Evolutionary conservation across 2,888 invertebrate genomes (phyloP), one percentile per base, ranked within the genome.

Genomic region (Buathra laborator): DNA sequence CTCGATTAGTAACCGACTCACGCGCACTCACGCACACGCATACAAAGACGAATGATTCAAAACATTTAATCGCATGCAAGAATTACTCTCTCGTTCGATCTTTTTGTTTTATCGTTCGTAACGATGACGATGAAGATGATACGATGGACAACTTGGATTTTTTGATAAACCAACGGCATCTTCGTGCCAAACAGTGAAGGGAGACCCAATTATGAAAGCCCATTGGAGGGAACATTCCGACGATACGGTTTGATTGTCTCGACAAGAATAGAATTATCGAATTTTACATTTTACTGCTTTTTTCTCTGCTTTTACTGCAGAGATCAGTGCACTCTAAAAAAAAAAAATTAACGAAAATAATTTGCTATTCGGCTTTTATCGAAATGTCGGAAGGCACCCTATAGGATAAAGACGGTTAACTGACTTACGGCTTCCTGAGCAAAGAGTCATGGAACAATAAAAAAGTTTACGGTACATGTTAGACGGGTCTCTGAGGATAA

Each of bases 371-470:
- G 59, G n/a, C 56, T 75, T 44, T 19, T 48, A 53, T 80, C 51
- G 62, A 82, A 76, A 71, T 75, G 79, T 85, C 85, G 82, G 85
- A 85, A 85, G 46, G 85, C 46, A 62, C 85, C 85, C 82, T 76
- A 53, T 79, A 71, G 76, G 79, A 67, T 85, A 82, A 83, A 80
- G 78, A 86, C 85, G 84, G 88, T 89, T 91, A 89, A 88, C 92
- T 90, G 92, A 96, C 96, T 96, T 96, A 96, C 96, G 96, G 96
- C 95, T 96, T 96, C 96, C 96, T 96, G 96, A 95, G 91, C 89
- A 90, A 91, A 89, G 86, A 92, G 92, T 90, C 92, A 93, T 92
- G 92, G 91, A 93, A 93, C 90, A 92, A 92, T 90, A 91, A 86
- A 89, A 89, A 89, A 87, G 76, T 76, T 87, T 84, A 86, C 77